A percentile compares a stretch with the other conserved stretches of the same genome.
Evolutionary conservation across 1,140 invertebrate genomes (phyloP).

Genomic region (Drosophila kepulauana): DNA sequence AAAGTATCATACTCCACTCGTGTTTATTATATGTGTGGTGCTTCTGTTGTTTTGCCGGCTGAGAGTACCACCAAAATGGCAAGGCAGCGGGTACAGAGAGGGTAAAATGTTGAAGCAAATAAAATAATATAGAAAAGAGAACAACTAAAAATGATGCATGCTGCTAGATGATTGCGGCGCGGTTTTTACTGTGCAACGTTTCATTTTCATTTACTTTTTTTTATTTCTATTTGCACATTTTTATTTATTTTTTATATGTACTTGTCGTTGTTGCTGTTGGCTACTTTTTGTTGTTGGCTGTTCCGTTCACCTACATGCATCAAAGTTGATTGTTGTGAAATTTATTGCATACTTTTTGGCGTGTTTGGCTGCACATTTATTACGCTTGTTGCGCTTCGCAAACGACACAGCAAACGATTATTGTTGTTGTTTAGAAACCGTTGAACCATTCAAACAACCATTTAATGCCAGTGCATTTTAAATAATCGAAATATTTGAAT

Average conservation of each 20-base stretch:
- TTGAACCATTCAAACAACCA: conserved; percentile 75
- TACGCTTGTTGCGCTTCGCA: conserved; percentile 77
- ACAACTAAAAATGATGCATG: conserved; percentile 73
- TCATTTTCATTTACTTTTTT: conserved; percentile 12
- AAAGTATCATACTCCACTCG: conserved; percentile 44
- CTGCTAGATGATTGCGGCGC: conserved; percentile 67
- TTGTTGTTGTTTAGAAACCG: conserved; percentile 73
- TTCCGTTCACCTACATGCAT: conserved; percentile 80
- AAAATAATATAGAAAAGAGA: conserved; percentile 38
- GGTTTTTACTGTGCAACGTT: conserved; percentile 50
- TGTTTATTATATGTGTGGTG: conserved; percentile 37
- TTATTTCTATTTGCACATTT: conserved; percentile 32
- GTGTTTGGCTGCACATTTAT: conserved; percentile 74
- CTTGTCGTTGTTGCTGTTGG: conserved; percentile 19
- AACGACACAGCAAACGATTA: conserved; percentile 28
- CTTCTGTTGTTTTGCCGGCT: conserved; percentile 1
- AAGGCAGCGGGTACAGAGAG: not conserved
- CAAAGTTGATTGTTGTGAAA: conserved; percentile 83
- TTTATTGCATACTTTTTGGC: conserved; percentile 83
- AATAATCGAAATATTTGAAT: conserved; percentile 48
- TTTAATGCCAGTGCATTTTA: conserved; percentile 68
- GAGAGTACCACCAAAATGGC: conserved; percentile 1
- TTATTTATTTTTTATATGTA: conserved; percentile 26
- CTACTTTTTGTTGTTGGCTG: conserved; percentile 14
- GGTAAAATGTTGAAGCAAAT: conserved; percentile 4